A percentile compares a stretch with the other conserved stretches of the same genome.
phyloP scores from a whole-genome alignment of 2,888 invertebrate genomes.

The Mallateleia sp. region DNA sequence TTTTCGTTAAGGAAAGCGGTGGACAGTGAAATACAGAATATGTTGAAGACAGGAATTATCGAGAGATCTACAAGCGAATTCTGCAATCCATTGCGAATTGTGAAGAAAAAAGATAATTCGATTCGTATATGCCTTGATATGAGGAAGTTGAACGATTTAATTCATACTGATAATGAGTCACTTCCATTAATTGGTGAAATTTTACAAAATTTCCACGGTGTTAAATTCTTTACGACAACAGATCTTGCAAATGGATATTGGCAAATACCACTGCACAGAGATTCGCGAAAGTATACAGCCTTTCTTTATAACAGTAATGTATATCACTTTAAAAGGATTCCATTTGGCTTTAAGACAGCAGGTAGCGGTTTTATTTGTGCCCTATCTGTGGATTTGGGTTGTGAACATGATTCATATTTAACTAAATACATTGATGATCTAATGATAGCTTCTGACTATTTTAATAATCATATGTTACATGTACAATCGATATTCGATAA shows the following conservation, averaged over 20 bases:
- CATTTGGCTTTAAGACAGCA: slow-evolving; percentile 83
- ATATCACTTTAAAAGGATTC: slow-evolving; percentile 82
- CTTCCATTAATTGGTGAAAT: slow-evolving; percentile 73
- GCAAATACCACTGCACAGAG: slow-evolving; percentile 73
- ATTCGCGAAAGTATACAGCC: slow-evolving; percentile 65
- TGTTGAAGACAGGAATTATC: slow-evolving; percentile 14
- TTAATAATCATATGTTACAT: slow-evolving; percentile 80
- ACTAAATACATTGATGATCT: slow-evolving; percentile 85
- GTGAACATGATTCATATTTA: too few relatives aligned
- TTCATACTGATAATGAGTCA: slow-evolving; percentile 83
- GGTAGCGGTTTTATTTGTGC: slow-evolving; percentile 79
- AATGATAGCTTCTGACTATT: slow-evolving; percentile 78
- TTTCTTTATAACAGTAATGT: slow-evolving; percentile 65
- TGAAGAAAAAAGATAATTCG: not conserved
- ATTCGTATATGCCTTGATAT: not conserved
- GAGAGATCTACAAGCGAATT: not conserved
- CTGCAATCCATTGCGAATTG: not conserved
- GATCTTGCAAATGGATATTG: slow-evolving; percentile 80
- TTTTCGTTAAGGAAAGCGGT: not conserved
- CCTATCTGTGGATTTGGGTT: slow-evolving; percentile 75
- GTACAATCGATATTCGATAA: slow-evolving; percentile 26
- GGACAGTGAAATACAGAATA: not conserved
- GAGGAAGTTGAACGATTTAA: slow-evolving; percentile 81
- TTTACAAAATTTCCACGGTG: slow-evolving; percentile 64
- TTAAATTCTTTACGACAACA: slow-evolving; percentile 54